Base-by-base conservation (phyloP, 2,113 vertebrate genomes). In the Cryptotis parvus region DNA sequence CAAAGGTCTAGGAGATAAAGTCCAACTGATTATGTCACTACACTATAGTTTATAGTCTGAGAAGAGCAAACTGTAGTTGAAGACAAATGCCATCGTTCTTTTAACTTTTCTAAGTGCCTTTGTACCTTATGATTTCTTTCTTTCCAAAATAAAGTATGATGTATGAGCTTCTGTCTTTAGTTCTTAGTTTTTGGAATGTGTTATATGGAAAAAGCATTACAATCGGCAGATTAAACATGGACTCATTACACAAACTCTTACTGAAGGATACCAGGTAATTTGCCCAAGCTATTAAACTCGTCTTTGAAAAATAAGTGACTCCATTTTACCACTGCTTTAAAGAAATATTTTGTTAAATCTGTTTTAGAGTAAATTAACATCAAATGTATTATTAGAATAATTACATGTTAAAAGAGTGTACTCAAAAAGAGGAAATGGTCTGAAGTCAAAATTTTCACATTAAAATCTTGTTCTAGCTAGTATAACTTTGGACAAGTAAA, bases 1-100 rank as follows among this genome's bases (percentile, higher is more conserved):
- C 41, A 20, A 70, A 68, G 66, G 82, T n/a, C 77, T 24, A 74
- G 6, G 14, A 87, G 70, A 80, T 52, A 93, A 39, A 73, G 78
- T 12, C 15, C 27, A 22, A 22, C 29, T 37, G 61, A 85, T 55
- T 49, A 29, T 35, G 41, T 84, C 22, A 69, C 55, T 43, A 83
- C 29, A 26, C 26, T 78, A n/a, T 63, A 41, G 33, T 33, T 20
- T 27, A 49, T n/a, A 9, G 22, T 68, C 82, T 49, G 45, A 84
- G 27, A 90, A 52, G 0, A 78, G 37, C 2, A 65, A 87, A 74
- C 77, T 66, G 43, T 7, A 55, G 18, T n/a, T 80, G 9, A 66
- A 22, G 26, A 33, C 22, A 49, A 81, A 70, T 20, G n/a, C 16
- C 31, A n/a, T 68, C 26, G 11, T 3, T 65, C 9, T 65, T 77